Base-by-base conservation (phyloP, 2,113 vertebrate genomes). In the Brachyhypopomus occidentalis region DNA sequence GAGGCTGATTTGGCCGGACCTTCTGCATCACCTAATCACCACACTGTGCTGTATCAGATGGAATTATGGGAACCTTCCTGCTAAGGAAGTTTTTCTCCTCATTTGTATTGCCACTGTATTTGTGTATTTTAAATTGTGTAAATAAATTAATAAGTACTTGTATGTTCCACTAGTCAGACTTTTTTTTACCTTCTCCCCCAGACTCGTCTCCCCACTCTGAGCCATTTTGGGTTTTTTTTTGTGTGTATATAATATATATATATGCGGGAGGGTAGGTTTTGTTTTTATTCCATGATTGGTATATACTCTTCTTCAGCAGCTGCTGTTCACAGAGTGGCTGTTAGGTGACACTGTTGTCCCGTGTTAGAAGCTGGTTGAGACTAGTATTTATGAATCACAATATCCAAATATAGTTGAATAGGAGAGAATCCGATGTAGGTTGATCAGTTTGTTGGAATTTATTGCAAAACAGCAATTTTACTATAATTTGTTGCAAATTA, bases 61-160 rank as follows among this genome's bases (percentile, higher is more conserved):
- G 91, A 93, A 89, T 87, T 89, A 90, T 87, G 89, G 88, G 88
- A 90, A 87, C 80, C 64, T 79, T 84, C 60, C 92, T 86, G 86
- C 86, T 89, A 83, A n/a, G 83, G 91, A 87, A 88, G 83, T 88
- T 89, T 75, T 82, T 91, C 14, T 89, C 85, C 84, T 94, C 93
- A 92, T 94, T 95, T 96, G 94, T 95, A 94, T 92, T 92, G 88
- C 91, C 92, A 91, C 91, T 95, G 94, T 95, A 95, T 94, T 95
- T 94, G 93, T 96, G 93, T 95, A 95, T 95, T 95, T 96, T 92
- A 93, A 94, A 90, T 89, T 93, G 89, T 98, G 96, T 98, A 97
- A 97, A 97, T 98, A 98, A 96, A 98, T 94, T 93, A 93, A 86
- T 91, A 92, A 93, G 91, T 92, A 95, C 94, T 96, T 97, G 94